A percentile compares a stretch with the other conserved stretches of the same genome.
These are phyloP conservation scores for Trypoxylon attenuatum DNA, from an alignment of 2,888 invertebrate genomes.

Conservation along the genomic window DNA sequence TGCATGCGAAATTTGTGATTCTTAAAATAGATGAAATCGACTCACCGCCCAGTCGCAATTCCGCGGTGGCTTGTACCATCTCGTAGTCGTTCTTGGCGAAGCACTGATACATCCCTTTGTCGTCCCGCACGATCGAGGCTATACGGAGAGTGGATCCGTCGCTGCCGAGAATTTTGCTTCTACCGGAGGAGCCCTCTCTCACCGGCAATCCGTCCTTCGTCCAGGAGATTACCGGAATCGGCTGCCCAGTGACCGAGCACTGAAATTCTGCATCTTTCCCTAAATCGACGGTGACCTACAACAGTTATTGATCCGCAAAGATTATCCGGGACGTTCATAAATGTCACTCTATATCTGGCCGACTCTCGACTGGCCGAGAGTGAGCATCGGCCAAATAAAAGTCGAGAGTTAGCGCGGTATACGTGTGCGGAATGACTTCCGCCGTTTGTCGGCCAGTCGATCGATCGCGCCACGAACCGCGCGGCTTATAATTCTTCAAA, in stretches of 20 bases:
- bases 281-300: constrained; percentile 88
- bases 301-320: constrained; percentile 59
- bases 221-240: constrained; percentile 76
- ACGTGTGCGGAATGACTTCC: not conserved
- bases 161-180: constrained; percentile 68
- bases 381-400: not conserved
- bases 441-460: not conserved
- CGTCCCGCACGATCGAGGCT: constrained; percentile 82
- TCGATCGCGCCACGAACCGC: not conserved
- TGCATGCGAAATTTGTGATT: not conserved
- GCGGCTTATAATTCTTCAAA: constrained; percentile 20
- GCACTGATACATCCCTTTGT: constrained; percentile 95
- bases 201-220: constrained; percentile 76
- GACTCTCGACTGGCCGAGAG: constrained; percentile 72
- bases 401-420: no score
- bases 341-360: constrained; percentile 12
- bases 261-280: constrained; percentile 90
- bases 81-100: constrained; percentile 90
- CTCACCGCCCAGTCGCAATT: constrained; percentile 87
- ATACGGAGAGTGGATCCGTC: constrained; percentile 72
- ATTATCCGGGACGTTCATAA: constrained; percentile 79
- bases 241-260: constrained; percentile 91
- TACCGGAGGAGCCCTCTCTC: constrained; percentile 70
- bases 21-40: not conserved
- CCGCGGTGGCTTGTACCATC: constrained; percentile 88